Base-by-base conservation (phyloP, 2,797 vertebrate species). In the Nannoperca obscura region DNA sequence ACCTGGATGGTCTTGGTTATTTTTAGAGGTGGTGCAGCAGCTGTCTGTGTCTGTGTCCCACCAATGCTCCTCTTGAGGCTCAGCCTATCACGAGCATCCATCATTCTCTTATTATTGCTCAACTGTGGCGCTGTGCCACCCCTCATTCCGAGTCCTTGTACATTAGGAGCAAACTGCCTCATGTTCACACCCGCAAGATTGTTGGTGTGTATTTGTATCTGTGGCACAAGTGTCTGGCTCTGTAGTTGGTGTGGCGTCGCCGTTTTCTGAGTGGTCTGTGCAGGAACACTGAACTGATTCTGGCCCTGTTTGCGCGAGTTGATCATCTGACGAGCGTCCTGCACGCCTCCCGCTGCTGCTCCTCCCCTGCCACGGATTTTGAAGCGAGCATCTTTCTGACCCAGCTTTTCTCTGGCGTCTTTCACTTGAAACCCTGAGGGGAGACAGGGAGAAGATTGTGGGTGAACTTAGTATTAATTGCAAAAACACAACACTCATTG, bases 1-100 rank as follows among this genome's bases (percentile, higher is more conserved):
- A 97, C 98, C 96, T 99, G 98, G 83, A 99, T 98, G 67, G 98
- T 99, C 95, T 99, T 99, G 76, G 97, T 99, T 92, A 99, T 97
- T 89, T 99, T 99, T 75, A 99, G 22, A 2, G 96, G 94, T 5
- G 95, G 94, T 20, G 93, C 92, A 50, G 73, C 53, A 2, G 90
- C 91, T n/a, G 92, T 87, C 61, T 95, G 79, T 32, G 92, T 79
- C 4, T 92, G 91, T 65, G 92, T 91, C 27, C 95, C 86, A 12
- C 97, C 96, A 20, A 96, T 70, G 47, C 93, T 96, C 82, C 97
- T 96, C 91, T 97, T 99, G 54, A 99, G 92, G 83, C 97, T 97
- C 87, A 99, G 95, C 83, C 97, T 96, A 89, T 99, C 97, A 22
- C 97, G 96, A 64, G 97, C 97, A 69, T 99, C 98, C 57, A 97